Base-by-base conservation (phyloP, 2,888 invertebrate genomes). In the Eristalis intricaria region DNA sequence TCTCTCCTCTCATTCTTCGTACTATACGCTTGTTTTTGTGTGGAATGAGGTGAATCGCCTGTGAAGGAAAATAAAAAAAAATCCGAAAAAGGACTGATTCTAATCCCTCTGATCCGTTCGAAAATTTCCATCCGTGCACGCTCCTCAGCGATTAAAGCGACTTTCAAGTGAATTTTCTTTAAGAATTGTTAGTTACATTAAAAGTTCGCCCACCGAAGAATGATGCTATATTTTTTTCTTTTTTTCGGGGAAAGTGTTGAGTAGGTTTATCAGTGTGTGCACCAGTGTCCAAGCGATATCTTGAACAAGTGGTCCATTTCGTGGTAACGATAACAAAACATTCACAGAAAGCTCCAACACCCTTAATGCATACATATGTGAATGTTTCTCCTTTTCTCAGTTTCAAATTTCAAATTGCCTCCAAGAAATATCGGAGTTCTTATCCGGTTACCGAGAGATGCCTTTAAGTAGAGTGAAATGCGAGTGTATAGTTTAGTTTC, bases 41-140 rank as follows among this genome's bases (percentile, higher is more conserved):
- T 79, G 50, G 71, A 78, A 68, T 73, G 80, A 87, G 87, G 79
- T 87, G 84, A 87, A 87, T 87, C 84, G 79, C 84, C 83, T 87
- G 84, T 68, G 68, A 83, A 66, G 3, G 11, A 38, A 73, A 66
- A 79, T 71, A 64, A 73, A 65, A 71, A n/a, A 77, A 56, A 65
- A 69, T 29, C 11, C 7, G 68, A 68, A 61, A 35, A 56, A 76
- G 76, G 77, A 71, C 69, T 61, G 75, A 71, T 75, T 83, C 74
- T 86, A 71, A 83, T 83, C 70, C 78, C 66, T 74, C 70, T 83
- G 38, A 65, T 43, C 70, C 64, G 78, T 82, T 82, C 65, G 78
- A 58, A 83, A 83, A 79, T 66, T 73, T 77, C 65, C 70, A 69
- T 78, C 68, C 74, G 74, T 70, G 74, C 61, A 26, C 61, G 26